A percentile compares a stretch with the other conserved stretches of the same genome.
phyloP scores from a whole-genome alignment of 2,888 invertebrate genomes.

The Metalampra italica region DNA sequence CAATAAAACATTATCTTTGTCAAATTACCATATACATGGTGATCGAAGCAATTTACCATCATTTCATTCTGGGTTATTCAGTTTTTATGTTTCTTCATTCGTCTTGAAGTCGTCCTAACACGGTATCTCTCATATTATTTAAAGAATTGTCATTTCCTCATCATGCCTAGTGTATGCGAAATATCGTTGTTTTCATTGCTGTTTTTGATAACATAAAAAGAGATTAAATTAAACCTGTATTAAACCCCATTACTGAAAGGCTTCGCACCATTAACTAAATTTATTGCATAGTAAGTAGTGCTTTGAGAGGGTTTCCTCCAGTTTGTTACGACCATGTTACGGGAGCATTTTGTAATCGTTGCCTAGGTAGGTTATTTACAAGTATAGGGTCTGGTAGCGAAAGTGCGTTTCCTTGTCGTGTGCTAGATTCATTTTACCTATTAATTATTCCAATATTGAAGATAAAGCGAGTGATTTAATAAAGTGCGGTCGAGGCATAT shows the following conservation, averaged over 20 bases:
- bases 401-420: conserved; percentile 42
- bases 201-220: too few relatives aligned
- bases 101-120: too few relatives aligned
- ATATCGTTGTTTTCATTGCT: too few relatives aligned
- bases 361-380: conserved; percentile 22
- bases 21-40: too few relatives aligned
- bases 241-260: conserved; percentile 3
- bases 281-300: conserved; percentile 5
- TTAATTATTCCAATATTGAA: conserved; percentile 31
- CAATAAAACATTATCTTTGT: too few relatives aligned
- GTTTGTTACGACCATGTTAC: conserved; percentile 9
- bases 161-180: too few relatives aligned
- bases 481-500: conserved; percentile 15
- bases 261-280: conserved; percentile 7
- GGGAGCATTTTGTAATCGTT: conserved; percentile 19
- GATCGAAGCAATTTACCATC: too few relatives aligned
- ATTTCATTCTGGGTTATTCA: too few relatives aligned
- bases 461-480: conserved; percentile 29
- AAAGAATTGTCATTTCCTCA: too few relatives aligned
- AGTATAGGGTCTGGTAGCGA: conserved; percentile 20
- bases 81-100: too few relatives aligned
- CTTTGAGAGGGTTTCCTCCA: conserved; percentile 3
- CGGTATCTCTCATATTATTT: too few relatives aligned
- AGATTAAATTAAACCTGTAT: too few relatives aligned
- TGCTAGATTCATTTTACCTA: conserved; percentile 34